Evolutionary conservation across 2,888 invertebrate genomes (phyloP), one percentile per base, ranked within the genome.

Genomic region (Sicus ferrugineus): DNA sequence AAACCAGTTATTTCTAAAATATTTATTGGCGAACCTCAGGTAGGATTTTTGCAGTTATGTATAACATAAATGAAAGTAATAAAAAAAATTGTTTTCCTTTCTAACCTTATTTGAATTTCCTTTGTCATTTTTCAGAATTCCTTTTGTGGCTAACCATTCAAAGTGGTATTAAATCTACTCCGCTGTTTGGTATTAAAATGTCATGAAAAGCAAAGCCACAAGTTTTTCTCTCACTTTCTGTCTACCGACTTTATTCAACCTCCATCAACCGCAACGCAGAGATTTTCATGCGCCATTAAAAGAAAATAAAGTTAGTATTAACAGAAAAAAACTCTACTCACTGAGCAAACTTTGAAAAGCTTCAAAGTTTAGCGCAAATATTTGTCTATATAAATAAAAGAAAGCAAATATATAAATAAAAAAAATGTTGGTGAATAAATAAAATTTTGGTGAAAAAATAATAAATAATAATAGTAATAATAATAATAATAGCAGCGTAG

Each of bases 381-480:
- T 59, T 59, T 48, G 59, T 67, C 58, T 58, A 58, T 48, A 48
- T 59, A 67, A 67, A 67, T 67, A 67, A 67, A 67, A 38, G 58
- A 56, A 67, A 67, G 21, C 59, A 67, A 67, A 11, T 34, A 38
- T 19, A 63, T 63, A 52, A 52, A 64, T 28, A 63, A 64, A 64
- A 50, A 6, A 19, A 50, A 42, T 16, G 21, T 11, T n/a, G 21
- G 21, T 2, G 26, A 2, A 59, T 2, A 21, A 59, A 59, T 3
- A 54, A 21, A 54, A 54, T 21, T 14, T 21, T 9, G 7, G 14
- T 2, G 23, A 54, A 2, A 54, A 9, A 28, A 3, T 23, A 26
- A 54, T 14, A 9, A n/a, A 9, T 11, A 34, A 11, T 34, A 34
- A 9, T 34, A 34, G 11, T 34, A 34, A 19, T 50, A 50, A 50